Evolutionary conservation across 1,140 invertebrate genomes (phyloP).

Genomic region (Agrilus planipennis): DNA sequence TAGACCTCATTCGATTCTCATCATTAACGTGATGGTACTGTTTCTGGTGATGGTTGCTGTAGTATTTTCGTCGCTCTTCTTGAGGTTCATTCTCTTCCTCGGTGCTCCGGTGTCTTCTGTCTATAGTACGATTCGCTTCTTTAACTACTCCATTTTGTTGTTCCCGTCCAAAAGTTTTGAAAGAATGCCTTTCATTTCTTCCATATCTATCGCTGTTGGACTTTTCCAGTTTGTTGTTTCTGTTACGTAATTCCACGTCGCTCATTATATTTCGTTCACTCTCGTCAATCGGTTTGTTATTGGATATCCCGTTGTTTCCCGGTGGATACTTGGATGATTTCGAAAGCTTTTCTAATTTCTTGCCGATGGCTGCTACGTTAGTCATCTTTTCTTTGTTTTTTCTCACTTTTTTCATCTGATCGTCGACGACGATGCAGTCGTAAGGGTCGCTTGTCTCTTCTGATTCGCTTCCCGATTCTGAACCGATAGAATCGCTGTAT

Average conservation of each 20-base stretch:
- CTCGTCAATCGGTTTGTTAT: slow-evolving; percentile 14
- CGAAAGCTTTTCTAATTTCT: slow-evolving; percentile 39
- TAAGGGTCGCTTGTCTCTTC: slow-evolving; percentile 56
- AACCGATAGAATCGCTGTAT: slow-evolving; percentile 42
- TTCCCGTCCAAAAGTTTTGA: slow-evolving; percentile 30
- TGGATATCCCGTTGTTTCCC: slow-evolving; percentile 19
- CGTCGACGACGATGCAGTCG: slow-evolving; percentile 60
- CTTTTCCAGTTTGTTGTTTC: slow-evolving; percentile 11
- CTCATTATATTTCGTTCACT: slow-evolving; percentile 20
- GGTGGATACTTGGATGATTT: slow-evolving; percentile 31
- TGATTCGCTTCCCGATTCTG: slow-evolving; percentile 39
- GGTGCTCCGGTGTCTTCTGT: slow-evolving; percentile 35
- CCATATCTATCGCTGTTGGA: slow-evolving; percentile 20
- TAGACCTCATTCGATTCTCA: slow-evolving; percentile 33
- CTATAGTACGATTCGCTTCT: slow-evolving; percentile 34
- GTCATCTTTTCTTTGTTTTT: slow-evolving; percentile 25
- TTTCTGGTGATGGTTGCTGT: slow-evolving; percentile 14
- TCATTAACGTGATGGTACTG: slow-evolving; percentile 31
- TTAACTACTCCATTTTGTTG: slow-evolving; percentile 29
- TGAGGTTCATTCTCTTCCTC: slow-evolving; percentile 39
- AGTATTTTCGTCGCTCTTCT: slow-evolving; percentile 23
- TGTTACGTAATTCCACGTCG: slow-evolving; percentile 12
- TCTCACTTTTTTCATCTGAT: slow-evolving; percentile 38
- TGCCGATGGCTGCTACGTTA: slow-evolving; percentile 34
- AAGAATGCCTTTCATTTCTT: slow-evolving; percentile 19